Conservation (phyloP, 2,888 invertebrate genomes). For the Meganola albula region DNA sequence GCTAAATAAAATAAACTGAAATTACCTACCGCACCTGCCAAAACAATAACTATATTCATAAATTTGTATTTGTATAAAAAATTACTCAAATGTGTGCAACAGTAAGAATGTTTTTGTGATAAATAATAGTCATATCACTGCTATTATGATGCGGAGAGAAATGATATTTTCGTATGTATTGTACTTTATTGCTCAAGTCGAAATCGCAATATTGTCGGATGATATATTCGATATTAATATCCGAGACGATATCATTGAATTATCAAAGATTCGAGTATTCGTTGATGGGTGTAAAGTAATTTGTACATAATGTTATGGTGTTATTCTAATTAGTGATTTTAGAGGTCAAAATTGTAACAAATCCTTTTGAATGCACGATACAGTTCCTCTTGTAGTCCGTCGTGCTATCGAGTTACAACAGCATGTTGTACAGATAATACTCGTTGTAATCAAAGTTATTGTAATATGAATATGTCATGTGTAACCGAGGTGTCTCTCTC, state of each 20-base stretch:
- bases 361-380: slow-evolving; percentile 69
- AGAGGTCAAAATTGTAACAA: slow-evolving; percentile 65
- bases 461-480: slow-evolving; percentile 21
- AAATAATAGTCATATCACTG: slow-evolving; percentile 68
- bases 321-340: slow-evolving; percentile 45
- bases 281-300: slow-evolving; percentile 45
- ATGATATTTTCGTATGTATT: slow-evolving; percentile 68
- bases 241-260: slow-evolving; percentile 37
- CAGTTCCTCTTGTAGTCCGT: slow-evolving; percentile 73
- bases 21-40: slow-evolving; percentile 18
- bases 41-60: slow-evolving; percentile 21
- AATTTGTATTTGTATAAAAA: slow-evolving; percentile 17
- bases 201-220: slow-evolving; percentile 45
- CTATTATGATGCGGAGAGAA: slow-evolving; percentile 54
- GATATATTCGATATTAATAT: slow-evolving; percentile 48
- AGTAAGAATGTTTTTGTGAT: slow-evolving; percentile 54
- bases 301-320: slow-evolving; percentile 46
- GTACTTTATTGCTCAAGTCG: slow-evolving; percentile 65
- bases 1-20: slow-evolving; percentile 7
- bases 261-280: slow-evolving; percentile 38
- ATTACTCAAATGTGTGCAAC: slow-evolving; percentile 20
- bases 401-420: slow-evolving; percentile 66
- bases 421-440: slow-evolving; percentile 36
- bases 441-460: slow-evolving; percentile 29
- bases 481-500: slow-evolving; percentile 51